Base-by-base conservation (phyloP, 2,113 vertebrate species). In the Falco punctatus region DNA sequence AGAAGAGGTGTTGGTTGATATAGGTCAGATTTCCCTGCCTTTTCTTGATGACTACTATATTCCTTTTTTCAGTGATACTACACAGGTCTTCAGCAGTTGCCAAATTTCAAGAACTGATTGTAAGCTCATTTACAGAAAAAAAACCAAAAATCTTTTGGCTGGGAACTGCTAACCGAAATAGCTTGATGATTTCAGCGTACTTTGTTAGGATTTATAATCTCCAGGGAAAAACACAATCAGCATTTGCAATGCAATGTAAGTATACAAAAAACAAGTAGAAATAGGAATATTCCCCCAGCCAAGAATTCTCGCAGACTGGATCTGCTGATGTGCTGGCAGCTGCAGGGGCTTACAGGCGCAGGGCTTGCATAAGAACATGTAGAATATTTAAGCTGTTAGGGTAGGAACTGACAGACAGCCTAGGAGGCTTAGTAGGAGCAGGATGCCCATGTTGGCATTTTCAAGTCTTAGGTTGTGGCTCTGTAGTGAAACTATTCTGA, bases 171-270 rank as follows among this genome's bases (percentile, higher is more conserved):
- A 67, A 91, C 83, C 65, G 86, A 86, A 93, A 74, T 26, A 91
- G 57, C 54, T 75, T 0, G 5, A 69, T 81, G 77, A 71, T 86
- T 94, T 75, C 88, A 78, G 35, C 23, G 52, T 55, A 51, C 35
- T 90, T 93, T 67, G 48, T 69, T 79, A 92, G 86, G 48, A 92
- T 94, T 91, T 94, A 46, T 23, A 91, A 78, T 62, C 95, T 54
- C 61, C 32, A 58, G 73, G 30, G 94, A 75, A 92, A 94, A 94
- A 89, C 83, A 84, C 69, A 91, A 92, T 78, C 92, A 79, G 77
- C 40, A 65, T 91, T 90, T 87, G 57, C 81, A 85, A 91, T 1
- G 24, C 52, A 87, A 72, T 54, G 13, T 67, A 57, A 87, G 38
- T 52, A 48, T 32, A 87, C n/a, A 58, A 59, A 91, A 92, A 92